These are phyloP conservation scores for Apodemus agrarius DNA, from an alignment of 2,797 vertebrate species.

Conservation along the genomic window DNA sequence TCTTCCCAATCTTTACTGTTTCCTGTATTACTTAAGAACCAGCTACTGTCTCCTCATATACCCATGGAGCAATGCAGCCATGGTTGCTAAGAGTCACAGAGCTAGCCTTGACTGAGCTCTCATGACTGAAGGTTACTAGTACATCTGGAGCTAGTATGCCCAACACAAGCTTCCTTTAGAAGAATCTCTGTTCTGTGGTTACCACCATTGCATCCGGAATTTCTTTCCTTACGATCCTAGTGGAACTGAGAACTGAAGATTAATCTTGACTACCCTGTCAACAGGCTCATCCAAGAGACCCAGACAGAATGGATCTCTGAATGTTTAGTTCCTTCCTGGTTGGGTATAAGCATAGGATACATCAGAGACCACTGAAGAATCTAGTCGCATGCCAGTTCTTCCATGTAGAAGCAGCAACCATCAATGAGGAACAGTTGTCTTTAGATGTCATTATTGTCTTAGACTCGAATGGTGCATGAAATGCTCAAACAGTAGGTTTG, in stretches of 20 bases:
- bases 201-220: not conserved
- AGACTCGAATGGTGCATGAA: not conserved
- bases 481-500: not conserved
- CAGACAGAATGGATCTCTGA: not conserved
- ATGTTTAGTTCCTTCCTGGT: not conserved
- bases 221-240: not conserved
- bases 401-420: not conserved
- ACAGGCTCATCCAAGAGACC: no score
- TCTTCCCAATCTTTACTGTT: not conserved
- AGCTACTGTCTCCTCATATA: no score
- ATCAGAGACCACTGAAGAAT: not conserved
- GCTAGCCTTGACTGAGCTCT: not conserved
- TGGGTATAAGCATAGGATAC: not conserved
- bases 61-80: not conserved
- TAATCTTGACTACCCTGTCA: fast-evolving
- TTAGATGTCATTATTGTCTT: not conserved
- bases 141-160: not conserved
- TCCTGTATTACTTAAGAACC: not conserved
- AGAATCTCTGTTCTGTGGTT: not conserved
- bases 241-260: not conserved
- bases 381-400: not conserved
- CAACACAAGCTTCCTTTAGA: not conserved
- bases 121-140: not conserved
- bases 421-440: not conserved
- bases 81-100: not conserved